Conservation (phyloP, 2,888 invertebrate genomes). For the Tyria jacobaeae region DNA sequence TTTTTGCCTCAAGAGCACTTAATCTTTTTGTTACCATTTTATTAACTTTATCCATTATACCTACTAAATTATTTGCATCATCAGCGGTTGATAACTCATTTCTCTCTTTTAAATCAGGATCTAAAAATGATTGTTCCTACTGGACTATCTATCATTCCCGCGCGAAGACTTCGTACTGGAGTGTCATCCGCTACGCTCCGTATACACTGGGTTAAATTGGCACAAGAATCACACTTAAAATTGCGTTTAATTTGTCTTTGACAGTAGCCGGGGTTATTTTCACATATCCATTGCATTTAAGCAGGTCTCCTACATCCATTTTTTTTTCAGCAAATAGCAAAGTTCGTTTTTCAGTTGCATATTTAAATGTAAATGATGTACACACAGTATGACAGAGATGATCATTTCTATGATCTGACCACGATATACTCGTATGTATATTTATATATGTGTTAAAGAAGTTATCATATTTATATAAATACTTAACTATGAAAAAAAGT, state of each 20-base stretch:
- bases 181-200: no score
- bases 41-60: conserved; percentile 2
- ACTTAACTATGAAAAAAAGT: no score
- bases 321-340: neutral
- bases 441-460: no score
- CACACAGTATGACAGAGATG: neutral
- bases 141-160: neutral
- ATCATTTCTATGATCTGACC: no score
- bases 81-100: neutral
- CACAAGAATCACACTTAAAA: neutral
- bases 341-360: neutral
- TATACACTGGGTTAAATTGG: neutral
- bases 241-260: neutral
- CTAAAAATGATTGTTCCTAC: neutral
- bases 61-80: neutral
- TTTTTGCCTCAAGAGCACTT: neutral
- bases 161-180: no score
- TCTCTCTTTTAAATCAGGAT: neutral
- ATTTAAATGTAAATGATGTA: neutral
- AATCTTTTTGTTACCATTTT: neutral
- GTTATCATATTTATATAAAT: no score
- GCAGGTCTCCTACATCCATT: no score
- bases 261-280: neutral
- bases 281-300: conserved; percentile 1
- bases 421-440: no score